phyloP scores from a whole-genome alignment of 2,888 invertebrate genomes.

The Drosophila stalkeri region DNA sequence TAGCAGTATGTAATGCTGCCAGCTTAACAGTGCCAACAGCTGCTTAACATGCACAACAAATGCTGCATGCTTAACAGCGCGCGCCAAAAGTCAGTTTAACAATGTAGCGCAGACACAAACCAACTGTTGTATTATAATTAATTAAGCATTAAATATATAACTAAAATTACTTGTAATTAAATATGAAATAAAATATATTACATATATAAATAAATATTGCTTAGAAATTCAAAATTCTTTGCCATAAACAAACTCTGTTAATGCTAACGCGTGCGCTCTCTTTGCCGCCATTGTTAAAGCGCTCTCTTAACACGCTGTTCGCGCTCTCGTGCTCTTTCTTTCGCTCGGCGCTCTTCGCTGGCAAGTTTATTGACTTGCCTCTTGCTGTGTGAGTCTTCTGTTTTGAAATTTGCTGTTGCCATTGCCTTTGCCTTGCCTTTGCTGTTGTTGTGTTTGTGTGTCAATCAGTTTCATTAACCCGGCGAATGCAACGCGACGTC shows the following conservation, averaged over 20 bases:
- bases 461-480: conserved; percentile 85
- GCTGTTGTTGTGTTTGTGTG: conserved; percentile 74
- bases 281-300: background rate
- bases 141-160: background rate
- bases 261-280: conserved; percentile 16
- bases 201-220: background rate
- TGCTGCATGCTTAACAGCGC: conserved; percentile 11
- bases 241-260: background rate
- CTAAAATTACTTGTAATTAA: background rate
- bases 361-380: conserved; percentile 38
- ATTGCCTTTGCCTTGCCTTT: background rate
- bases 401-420: conserved; percentile 41
- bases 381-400: conserved; percentile 33
- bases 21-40: conserved; percentile 5
- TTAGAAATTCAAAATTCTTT: background rate
- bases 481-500: conserved; percentile 54
- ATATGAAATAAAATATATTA: background rate
- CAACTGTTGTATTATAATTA: background rate
- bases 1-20: background rate
- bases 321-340: conserved; percentile 5
- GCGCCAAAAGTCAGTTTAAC: conserved; percentile 17
- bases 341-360: conserved; percentile 1
- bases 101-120: conserved; percentile 11
- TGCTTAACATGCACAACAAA: conserved; percentile 1
- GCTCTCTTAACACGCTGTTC: conserved; percentile 16